A percentile compares a stretch with the other conserved stretches of the same genome.
Evolutionary conservation across 2,797 vertebrate species (phyloP).

Genomic region (Podarcis siculus): DNA sequence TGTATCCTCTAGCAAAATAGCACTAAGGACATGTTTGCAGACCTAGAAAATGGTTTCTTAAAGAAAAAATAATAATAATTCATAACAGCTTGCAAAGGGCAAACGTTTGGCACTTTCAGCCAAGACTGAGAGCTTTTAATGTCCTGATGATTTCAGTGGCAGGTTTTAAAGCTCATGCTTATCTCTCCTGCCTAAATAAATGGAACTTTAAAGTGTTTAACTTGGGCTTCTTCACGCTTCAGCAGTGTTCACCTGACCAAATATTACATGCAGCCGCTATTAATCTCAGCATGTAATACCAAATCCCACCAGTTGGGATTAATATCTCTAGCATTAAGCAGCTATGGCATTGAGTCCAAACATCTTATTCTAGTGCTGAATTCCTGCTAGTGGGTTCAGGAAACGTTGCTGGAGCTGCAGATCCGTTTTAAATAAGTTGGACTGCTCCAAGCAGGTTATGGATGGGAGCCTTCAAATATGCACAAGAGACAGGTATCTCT

Average conservation of each 20-base stretch:
- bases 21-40: slow-evolving; percentile 15
- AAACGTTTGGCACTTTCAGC: not conserved
- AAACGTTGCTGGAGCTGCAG: not conserved
- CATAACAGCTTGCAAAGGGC: not conserved
- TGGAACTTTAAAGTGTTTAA: not conserved
- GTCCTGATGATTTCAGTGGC: not conserved
- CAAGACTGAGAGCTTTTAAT: not conserved
- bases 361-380: not conserved
- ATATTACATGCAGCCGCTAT: not conserved
- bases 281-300: not conserved
- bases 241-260: not conserved
- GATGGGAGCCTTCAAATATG: not conserved
- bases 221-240: not conserved
- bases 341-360: too few relatives aligned
- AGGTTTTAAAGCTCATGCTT: not conserved
- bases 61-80: not conserved
- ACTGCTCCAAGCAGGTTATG: not conserved
- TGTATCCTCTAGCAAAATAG: not conserved
- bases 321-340: not conserved
- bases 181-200: not conserved
- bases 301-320: not conserved
- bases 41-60: not conserved
- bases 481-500: not conserved
- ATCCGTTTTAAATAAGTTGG: not conserved
- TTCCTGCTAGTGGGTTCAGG: not conserved